Percentiles rank a stretch among this genome's conserved stretches.
These are phyloP conservation scores for Omphaloscelis lunosa DNA, from an alignment of 2,888 invertebrate genomes.

Conservation along the genomic window DNA sequence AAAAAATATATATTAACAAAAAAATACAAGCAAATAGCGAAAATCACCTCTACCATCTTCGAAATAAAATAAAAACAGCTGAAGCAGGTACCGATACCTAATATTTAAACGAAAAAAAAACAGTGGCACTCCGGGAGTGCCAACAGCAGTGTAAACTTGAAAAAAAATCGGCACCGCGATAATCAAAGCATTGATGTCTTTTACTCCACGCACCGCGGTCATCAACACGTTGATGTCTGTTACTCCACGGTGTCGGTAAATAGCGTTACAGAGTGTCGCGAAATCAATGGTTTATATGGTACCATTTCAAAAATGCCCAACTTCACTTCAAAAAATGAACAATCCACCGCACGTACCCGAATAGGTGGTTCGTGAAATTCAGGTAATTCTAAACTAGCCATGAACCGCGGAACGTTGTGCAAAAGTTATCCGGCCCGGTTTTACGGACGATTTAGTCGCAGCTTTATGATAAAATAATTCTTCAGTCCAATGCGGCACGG, in stretches of 20 bases:
- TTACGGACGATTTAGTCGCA: constrained; percentile 59
- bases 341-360: constrained; percentile 48
- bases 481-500: constrained; percentile 44
- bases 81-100: not conserved
- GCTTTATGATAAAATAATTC: constrained; percentile 64
- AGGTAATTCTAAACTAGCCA: constrained; percentile 64
- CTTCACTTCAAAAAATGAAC: too few relatives aligned
- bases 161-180: too few relatives aligned
- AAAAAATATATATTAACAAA: not conserved
- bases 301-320: too few relatives aligned
- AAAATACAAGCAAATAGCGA: not conserved
- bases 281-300: too few relatives aligned
- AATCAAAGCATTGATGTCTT: too few relatives aligned
- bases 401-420: constrained; percentile 64
- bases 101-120: constrained; percentile 18
- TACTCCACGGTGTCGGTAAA: too few relatives aligned
- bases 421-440: constrained; percentile 64
- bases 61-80: constrained; percentile 4
- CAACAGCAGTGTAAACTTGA: too few relatives aligned
- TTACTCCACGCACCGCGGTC: too few relatives aligned
- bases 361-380: constrained; percentile 60
- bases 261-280: too few relatives aligned
- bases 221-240: too few relatives aligned
- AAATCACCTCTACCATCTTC: not conserved
- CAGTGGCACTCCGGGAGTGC: too few relatives aligned